A percentile compares a stretch with the other conserved stretches of the same genome.
phyloP scores from a whole-genome alignment of 2,888 invertebrate species.

The Neoascia interrupta region DNA sequence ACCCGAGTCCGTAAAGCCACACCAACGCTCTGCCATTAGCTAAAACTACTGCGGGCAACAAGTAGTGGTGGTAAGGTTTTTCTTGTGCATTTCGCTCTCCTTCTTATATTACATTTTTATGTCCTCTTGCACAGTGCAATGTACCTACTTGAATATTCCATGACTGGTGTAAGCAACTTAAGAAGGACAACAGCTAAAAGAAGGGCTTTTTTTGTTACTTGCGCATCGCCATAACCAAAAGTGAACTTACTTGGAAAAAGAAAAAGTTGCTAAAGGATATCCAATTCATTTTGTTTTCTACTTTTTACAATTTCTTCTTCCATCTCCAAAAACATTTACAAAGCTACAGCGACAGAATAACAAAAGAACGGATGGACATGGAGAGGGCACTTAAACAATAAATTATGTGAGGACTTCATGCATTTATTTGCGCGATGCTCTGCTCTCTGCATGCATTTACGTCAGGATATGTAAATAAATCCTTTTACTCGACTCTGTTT shows the following conservation, averaged over 20 bases:
- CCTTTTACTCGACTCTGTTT: no score
- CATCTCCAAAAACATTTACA: no score
- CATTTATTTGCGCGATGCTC: slow-evolving; percentile 31
- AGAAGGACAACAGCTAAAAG: slow-evolving; percentile 13
- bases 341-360: slow-evolving; percentile 26
- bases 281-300: no score
- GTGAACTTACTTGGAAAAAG: no score
- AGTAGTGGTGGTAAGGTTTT: slow-evolving; percentile 5
- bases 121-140: slow-evolving; percentile 8
- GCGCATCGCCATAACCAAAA: no score
- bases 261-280: no score
- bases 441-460: no score
- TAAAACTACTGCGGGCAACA: slow-evolving; percentile 43
- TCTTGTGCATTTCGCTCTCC: slow-evolving; percentile 14
- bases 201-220: no score
- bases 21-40: no score
- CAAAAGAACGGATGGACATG: slow-evolving; percentile 11
- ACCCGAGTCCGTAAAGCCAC: no score
- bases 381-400: slow-evolving; percentile 38
- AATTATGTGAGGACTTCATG: slow-evolving; percentile 57
- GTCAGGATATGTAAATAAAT: no score
- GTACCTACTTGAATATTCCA: slow-evolving; percentile 47
- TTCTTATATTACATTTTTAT: slow-evolving; percentile 49
- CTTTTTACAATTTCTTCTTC: no score
- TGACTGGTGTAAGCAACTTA: slow-evolving; percentile 30